Evolutionary conservation across 2,888 invertebrate species (phyloP).

Genomic region (Phaonia tiefii): DNA sequence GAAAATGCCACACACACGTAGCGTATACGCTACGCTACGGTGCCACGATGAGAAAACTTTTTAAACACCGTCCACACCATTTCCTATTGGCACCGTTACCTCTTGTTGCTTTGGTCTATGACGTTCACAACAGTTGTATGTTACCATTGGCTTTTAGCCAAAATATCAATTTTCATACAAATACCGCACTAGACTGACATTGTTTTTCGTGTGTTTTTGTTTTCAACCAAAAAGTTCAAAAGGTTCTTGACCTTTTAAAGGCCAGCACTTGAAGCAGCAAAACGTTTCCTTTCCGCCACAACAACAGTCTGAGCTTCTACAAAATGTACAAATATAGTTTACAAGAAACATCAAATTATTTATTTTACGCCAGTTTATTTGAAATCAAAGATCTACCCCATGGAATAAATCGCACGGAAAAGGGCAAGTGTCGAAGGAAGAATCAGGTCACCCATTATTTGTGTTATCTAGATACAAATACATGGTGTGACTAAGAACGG

Average conservation of each 20-base stretch:
- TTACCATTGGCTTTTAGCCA: conserved; percentile 58
- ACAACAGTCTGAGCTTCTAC: background rate
- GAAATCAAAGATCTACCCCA: conserved; percentile 19
- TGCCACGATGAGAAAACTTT: too few species aligned
- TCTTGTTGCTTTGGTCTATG: conserved; percentile 5
- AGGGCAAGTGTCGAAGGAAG: too few species aligned
- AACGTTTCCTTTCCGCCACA: background rate
- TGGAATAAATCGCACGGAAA: too few species aligned
- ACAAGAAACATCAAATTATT: conserved; percentile 39
- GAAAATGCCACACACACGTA: background rate
- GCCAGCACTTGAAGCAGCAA: background rate
- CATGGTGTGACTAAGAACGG: too few species aligned
- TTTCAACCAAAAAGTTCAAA: conserved; percentile 19
- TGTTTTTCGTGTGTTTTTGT: conserved; percentile 8
- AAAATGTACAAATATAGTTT: background rate
- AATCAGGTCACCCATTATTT: too few species aligned
- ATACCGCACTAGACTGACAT: conserved; percentile 18
- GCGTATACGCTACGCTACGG: background rate
- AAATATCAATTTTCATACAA: conserved; percentile 64
- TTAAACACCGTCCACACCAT: too few species aligned
- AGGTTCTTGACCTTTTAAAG: conserved; percentile 28
- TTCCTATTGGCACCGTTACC: background rate
- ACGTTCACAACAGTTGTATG: conserved; percentile 7
- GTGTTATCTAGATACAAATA: too few species aligned
- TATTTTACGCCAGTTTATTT: conserved; percentile 39